A percentile compares a stretch with the other conserved stretches of the same genome.
Conservation (phyloP, 2,888 invertebrate genomes). For the Drosophila silvestris region DNA sequence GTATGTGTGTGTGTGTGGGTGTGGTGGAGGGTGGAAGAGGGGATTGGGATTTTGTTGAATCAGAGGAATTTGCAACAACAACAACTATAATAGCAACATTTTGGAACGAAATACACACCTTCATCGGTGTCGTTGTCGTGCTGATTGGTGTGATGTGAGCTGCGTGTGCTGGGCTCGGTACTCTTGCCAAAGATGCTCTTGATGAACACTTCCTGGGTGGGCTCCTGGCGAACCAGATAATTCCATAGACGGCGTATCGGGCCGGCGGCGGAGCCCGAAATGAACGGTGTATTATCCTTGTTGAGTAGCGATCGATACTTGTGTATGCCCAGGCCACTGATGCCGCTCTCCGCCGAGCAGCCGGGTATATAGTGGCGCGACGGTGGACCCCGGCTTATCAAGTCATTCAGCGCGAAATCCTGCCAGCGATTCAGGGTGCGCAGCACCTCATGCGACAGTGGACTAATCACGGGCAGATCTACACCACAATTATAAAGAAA, state of each 20-base stretch:
- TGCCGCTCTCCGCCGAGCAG: slow-evolving; percentile 92
- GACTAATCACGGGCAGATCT: slow-evolving; percentile 98
- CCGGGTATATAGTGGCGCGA: slow-evolving; percentile 95
- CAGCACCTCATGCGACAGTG: slow-evolving; percentile 95
- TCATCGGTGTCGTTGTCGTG: slow-evolving; percentile 83
- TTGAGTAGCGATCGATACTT: slow-evolving; percentile 97
- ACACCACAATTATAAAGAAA: slow-evolving; percentile 10
- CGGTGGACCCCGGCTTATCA: slow-evolving; percentile 89
- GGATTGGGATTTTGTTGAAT: background rate
- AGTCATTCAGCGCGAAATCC: slow-evolving; percentile 90
- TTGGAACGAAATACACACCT: slow-evolving; percentile 55
- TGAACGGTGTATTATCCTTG: slow-evolving; percentile 97
- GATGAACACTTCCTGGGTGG: slow-evolving; percentile 97
- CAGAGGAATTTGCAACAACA: slow-evolving; percentile 47
- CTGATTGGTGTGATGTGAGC: slow-evolving; percentile 57
- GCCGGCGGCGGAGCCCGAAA: slow-evolving; percentile 89
- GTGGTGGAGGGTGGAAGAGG: background rate
- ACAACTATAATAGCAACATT: slow-evolving; percentile 35
- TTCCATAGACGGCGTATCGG: slow-evolving; percentile 95
- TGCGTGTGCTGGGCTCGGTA: slow-evolving; percentile 82
- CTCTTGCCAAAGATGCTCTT: slow-evolving; percentile 96
- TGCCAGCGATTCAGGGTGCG: slow-evolving; percentile 96
- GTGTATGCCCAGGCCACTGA: slow-evolving; percentile 93
- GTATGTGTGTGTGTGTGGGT: background rate
- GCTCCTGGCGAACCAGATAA: slow-evolving; percentile 95